phyloP scores from a whole-genome alignment of 2,797 vertebrate genomes.

The Labroides dimidiatus region DNA sequence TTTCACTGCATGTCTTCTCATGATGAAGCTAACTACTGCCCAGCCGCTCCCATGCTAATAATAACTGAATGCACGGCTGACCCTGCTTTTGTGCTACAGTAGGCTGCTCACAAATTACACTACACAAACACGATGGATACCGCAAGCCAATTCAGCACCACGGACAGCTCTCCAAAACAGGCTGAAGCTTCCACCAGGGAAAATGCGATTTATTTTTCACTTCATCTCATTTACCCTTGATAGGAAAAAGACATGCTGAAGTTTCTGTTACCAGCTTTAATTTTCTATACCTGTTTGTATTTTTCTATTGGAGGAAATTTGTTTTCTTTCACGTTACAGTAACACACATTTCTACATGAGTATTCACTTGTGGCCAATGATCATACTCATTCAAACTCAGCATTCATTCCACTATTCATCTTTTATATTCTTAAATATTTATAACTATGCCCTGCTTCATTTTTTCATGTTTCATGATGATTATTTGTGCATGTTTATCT shows the following conservation, averaged over 20 bases:
- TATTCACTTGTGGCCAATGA: background rate
- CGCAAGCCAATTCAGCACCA: slow-evolving; percentile 64
- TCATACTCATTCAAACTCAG: background rate
- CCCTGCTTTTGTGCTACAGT: slow-evolving; percentile 66
- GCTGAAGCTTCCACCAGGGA: background rate
- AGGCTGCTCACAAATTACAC: slow-evolving; percentile 50
- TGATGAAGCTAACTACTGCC: slow-evolving; percentile 62
- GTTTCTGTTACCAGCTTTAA: background rate
- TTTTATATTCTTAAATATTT: background rate
- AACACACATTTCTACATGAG: background rate
- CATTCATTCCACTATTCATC: background rate
- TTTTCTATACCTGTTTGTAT: background rate
- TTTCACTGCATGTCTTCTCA: slow-evolving; percentile 68
- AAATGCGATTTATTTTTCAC: background rate
- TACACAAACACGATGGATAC: slow-evolving; percentile 28
- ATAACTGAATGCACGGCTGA: slow-evolving; percentile 71
- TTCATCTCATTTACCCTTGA: background rate
- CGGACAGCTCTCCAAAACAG: slow-evolving; percentile 57
- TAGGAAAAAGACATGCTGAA: background rate
- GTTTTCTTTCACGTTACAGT: background rate
- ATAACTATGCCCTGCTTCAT: background rate
- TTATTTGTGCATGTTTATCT: background rate
- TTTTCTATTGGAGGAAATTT: background rate
- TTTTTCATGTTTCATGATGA: background rate
- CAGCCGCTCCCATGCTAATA: slow-evolving; percentile 64